Evolutionary conservation across 2,888 invertebrate genomes (phyloP).

Genomic region (Carabus problematicus): DNA sequence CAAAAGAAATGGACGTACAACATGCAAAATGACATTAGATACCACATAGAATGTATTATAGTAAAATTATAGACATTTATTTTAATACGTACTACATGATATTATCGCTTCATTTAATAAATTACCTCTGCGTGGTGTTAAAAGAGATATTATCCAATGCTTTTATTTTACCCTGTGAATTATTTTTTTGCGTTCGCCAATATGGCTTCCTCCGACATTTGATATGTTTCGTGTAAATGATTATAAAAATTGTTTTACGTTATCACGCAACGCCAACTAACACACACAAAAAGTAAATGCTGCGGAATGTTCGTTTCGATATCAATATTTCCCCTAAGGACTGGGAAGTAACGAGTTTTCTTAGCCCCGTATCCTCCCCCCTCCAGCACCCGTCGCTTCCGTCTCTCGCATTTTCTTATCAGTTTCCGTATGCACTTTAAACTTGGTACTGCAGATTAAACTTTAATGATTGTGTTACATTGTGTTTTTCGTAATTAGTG

Average conservation of each 20-base stretch:
- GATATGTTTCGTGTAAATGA: conserved; percentile 29
- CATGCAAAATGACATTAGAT: no score
- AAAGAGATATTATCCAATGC: no score
- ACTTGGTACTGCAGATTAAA: conserved; percentile 34
- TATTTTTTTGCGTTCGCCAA: conserved; percentile 4
- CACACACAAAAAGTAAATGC: background rate
- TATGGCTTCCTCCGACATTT: conserved; percentile 19
- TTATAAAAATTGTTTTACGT: conserved; percentile 26
- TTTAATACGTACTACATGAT: no score
- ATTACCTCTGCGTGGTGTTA: no score
- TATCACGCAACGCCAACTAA: conserved; percentile 25
- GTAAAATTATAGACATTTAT: no score
- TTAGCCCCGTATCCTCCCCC: background rate
- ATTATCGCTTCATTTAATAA: no score
- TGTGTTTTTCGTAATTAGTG: conserved; percentile 38
- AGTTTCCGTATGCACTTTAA: conserved; percentile 37
- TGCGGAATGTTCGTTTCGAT: conserved; percentile 12
- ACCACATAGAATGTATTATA: no score
- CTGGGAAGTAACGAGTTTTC: background rate
- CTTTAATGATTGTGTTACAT: conserved; percentile 37
- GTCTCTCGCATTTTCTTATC: conserved; percentile 20
- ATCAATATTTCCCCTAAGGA: background rate
- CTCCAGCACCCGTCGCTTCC: background rate
- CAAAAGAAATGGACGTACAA: no score
- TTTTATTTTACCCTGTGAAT: background rate